These are phyloP conservation scores for Pheosia gnoma DNA, from an alignment of 2,888 invertebrate genomes.

Conservation along the genomic window DNA sequence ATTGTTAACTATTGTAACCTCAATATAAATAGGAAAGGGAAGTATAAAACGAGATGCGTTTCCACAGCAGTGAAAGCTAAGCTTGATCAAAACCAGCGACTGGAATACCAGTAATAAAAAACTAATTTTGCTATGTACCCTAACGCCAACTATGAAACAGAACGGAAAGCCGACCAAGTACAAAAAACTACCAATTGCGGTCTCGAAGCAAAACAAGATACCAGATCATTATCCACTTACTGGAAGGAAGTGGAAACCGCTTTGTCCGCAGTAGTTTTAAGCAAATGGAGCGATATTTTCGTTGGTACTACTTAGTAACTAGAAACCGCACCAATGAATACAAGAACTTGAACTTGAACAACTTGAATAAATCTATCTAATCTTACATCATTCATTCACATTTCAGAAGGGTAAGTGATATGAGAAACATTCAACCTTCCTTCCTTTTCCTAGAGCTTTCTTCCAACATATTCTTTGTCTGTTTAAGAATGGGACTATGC, in stretches of 20 bases:
- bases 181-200: slow-evolving; percentile 63
- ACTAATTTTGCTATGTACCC: slow-evolving; percentile 35
- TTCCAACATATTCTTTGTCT: too few species aligned
- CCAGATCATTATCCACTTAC: slow-evolving; percentile 78
- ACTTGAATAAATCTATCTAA: slow-evolving; percentile 14
- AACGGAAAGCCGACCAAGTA: slow-evolving; percentile 57
- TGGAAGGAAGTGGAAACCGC: slow-evolving; percentile 75
- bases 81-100: slow-evolving; percentile 12
- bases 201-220: slow-evolving; percentile 64
- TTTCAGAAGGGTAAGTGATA: not conserved
- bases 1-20: too few species aligned
- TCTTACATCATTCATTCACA: not conserved
- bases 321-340: slow-evolving; percentile 30
- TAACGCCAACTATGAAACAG: slow-evolving; percentile 44
- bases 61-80: slow-evolving; percentile 5
- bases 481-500: too few species aligned
- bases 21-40: too few species aligned
- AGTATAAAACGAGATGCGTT: too few species aligned
- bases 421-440: too few species aligned
- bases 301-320: slow-evolving; percentile 24
- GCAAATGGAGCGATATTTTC: slow-evolving; percentile 55
- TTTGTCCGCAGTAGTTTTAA: slow-evolving; percentile 58
- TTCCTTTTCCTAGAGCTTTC: too few species aligned
- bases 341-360: too few species aligned
- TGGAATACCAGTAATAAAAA: slow-evolving; percentile 27